These are phyloP conservation scores for Tympanoctomys barrerae DNA, from an alignment of 2,797 vertebrate genomes.

Conservation along the genomic window DNA sequence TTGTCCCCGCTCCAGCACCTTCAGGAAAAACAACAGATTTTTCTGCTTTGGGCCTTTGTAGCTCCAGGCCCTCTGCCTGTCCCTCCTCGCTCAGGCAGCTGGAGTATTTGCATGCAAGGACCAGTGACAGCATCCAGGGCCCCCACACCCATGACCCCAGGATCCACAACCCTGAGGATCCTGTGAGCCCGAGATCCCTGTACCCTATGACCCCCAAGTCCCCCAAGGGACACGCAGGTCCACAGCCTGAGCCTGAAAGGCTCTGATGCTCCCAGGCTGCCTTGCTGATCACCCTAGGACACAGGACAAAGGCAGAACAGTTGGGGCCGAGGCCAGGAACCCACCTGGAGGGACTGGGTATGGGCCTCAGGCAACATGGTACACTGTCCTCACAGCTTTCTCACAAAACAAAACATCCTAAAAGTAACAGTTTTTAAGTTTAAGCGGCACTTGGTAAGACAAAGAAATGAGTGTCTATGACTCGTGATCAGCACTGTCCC, in stretches of 20 bases:
- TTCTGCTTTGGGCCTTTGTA: conserved; percentile 47
- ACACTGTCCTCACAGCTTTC: neutral
- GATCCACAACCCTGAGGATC: neutral
- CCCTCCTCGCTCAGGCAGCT: neutral
- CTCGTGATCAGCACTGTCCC: accelerated
- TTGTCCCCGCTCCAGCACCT: conserved; percentile 9
- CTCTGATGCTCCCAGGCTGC: too few species aligned
- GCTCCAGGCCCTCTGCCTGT: neutral
- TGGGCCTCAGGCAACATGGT: neutral
- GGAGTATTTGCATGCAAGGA: neutral
- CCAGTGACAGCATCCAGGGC: neutral
- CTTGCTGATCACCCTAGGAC: neutral
- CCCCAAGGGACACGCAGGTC: neutral
- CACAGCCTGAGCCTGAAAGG: neutral
- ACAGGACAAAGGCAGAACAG: neutral
- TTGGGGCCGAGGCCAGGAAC: neutral
- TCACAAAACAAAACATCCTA: neutral
- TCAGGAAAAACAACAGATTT: conserved; percentile 73
- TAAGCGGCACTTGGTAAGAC: neutral
- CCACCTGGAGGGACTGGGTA: too few species aligned
- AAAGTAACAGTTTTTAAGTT: neutral
- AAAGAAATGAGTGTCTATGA: accelerated
- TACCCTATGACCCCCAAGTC: neutral
- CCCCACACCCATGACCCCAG: neutral
- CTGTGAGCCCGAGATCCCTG: neutral